A percentile compares a stretch with the other conserved stretches of the same genome.
Evolutionary conservation across 2,113 vertebrate genomes (phyloP).

Genomic region (Fregetta grallaria): DNA sequence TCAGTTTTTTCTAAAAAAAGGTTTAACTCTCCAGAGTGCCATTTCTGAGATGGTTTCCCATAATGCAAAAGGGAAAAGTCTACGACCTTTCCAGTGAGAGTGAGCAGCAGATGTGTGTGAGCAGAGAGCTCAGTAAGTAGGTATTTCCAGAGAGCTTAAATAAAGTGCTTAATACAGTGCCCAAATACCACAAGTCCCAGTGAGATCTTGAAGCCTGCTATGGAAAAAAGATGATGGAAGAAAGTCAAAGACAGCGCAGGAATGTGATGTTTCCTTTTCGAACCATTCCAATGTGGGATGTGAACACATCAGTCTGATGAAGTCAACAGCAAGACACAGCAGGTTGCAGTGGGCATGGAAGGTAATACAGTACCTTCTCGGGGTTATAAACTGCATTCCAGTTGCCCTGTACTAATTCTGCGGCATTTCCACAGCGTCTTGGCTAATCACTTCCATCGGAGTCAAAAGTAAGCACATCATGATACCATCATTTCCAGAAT

Average conservation of each 20-base stretch:
- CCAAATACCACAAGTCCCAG: conserved; percentile 4
- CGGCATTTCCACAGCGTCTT: background rate
- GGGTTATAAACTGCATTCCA: background rate
- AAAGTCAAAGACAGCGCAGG: background rate
- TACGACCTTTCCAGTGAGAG: background rate
- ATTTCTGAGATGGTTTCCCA: conserved; percentile 13
- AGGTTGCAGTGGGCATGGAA: background rate
- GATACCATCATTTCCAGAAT: background rate
- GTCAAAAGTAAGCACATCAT: background rate
- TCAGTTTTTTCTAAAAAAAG: background rate
- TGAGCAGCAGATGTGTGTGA: background rate
- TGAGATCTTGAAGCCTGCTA: background rate
- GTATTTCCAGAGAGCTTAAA: conserved; percentile 33
- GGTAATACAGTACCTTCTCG: rapidly evolving
- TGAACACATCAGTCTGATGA: background rate
- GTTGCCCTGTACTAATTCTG: background rate
- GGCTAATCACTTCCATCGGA: background rate
- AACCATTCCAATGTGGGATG: background rate
- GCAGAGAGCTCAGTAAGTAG: background rate
- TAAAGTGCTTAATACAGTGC: conserved; percentile 13
- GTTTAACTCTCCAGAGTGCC: conserved; percentile 4
- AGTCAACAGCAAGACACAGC: background rate
- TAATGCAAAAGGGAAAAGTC: background rate
- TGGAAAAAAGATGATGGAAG: background rate
- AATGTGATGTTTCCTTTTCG: background rate